Conservation (phyloP, 2,113 vertebrate species). For the Campylomormyrus tamandua region DNA sequence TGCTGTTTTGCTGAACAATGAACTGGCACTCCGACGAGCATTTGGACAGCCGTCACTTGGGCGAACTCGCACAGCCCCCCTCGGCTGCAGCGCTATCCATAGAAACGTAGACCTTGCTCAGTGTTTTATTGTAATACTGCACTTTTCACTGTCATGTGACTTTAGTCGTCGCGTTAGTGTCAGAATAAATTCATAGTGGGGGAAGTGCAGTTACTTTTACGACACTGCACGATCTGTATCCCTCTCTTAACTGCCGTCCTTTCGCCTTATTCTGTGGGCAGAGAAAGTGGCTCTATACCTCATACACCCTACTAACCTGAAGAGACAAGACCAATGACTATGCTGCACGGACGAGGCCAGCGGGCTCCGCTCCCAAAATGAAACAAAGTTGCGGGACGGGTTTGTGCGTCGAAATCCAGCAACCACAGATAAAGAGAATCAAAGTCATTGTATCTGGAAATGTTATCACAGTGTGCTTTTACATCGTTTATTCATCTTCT, state of each 20-base stretch:
- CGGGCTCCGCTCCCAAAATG: neutral
- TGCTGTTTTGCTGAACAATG: neutral
- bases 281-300: neutral
- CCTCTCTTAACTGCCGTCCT: neutral
- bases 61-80: neutral
- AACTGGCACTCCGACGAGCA: neutral
- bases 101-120: neutral
- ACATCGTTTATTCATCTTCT: neutral
- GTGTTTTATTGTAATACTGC: conserved; percentile 5
- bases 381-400: neutral
- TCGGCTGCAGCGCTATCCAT: neutral
- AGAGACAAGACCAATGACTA: neutral
- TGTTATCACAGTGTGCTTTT: neutral
- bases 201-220: conserved; percentile 6
- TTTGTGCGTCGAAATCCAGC: neutral
- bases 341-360: neutral
- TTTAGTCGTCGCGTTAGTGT: neutral
- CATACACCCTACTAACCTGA: neutral
- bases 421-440: neutral
- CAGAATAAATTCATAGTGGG: conserved; percentile 6
- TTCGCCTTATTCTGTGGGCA: neutral
- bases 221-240: neutral
- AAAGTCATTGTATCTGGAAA: neutral
- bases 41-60: neutral
- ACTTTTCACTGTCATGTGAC: conserved; percentile 5